A percentile compares a stretch with the other conserved stretches of the same genome.
Evolutionary conservation across 1,140 invertebrate species (phyloP).

Genomic region (Theocolax elegans): DNA sequence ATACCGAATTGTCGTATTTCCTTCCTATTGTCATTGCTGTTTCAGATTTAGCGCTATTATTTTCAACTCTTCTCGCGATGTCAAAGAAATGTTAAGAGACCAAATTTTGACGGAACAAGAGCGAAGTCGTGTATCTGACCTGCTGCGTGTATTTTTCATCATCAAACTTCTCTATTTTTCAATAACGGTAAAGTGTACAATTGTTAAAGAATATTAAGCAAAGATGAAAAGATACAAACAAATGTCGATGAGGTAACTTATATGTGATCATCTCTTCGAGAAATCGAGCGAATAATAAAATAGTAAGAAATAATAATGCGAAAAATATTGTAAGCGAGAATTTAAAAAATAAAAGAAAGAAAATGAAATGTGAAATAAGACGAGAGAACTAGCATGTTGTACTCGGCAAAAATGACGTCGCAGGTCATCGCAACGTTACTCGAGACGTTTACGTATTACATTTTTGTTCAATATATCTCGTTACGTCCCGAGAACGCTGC

Average conservation of each 20-base stretch:
- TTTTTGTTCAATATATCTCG: neutral
- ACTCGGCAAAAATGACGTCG: constrained; percentile 35
- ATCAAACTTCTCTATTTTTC: constrained; percentile 38
- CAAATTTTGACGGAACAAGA: constrained; percentile 28
- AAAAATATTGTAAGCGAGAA: constrained; percentile 32
- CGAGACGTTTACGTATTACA: neutral
- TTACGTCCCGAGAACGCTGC: constrained; percentile 18
- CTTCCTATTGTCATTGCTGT: constrained; percentile 1
- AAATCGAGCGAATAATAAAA: constrained; percentile 26
- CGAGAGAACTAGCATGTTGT: constrained; percentile 1
- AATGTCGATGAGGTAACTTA: constrained; percentile 29
- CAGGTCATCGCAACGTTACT: constrained; percentile 23
- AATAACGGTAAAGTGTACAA: constrained; percentile 14
- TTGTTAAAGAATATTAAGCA: constrained; percentile 28
- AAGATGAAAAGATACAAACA: constrained; percentile 22
- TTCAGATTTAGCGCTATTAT: constrained; percentile 28
- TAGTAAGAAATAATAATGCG: constrained; percentile 23
- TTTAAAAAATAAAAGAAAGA: constrained; percentile 1
- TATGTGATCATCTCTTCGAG: constrained; percentile 41
- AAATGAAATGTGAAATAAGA: constrained; percentile 4
- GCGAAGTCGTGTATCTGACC: constrained; percentile 24
- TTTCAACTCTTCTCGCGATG: constrained; percentile 11
- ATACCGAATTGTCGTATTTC: constrained; percentile 26
- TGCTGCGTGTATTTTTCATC: constrained; percentile 35
- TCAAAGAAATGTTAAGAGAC: constrained; percentile 29